Base-by-base conservation (phyloP, 2,797 vertebrate species). In the Chanos chanos region DNA sequence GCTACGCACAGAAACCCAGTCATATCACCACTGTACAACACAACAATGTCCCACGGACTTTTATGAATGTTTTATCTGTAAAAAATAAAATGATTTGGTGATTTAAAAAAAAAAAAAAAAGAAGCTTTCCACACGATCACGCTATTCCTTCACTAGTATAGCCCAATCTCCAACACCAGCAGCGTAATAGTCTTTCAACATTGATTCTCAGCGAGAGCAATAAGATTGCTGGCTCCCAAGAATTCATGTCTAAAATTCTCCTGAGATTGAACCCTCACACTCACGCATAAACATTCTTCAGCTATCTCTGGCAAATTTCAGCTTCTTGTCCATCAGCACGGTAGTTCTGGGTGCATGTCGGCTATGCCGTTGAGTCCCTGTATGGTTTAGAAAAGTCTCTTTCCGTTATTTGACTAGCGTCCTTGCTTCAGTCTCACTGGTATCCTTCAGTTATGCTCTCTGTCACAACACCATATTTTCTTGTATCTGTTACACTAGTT, bases 401-500 rank as follows among this genome's bases (percentile, higher is more conserved):
- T 77, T 82, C 82, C 82, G 73, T 85, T 68, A 65, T 83, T 78
- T 60, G 63, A 61, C 62, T 70, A 61, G 69, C 71, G 62, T 66
- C 62, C 59, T 73, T 72, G 72, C 80, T 79, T 36, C 73, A 50
- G 69, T 70, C 71, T 76, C 81, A 49, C 80, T 59, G 69, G 64
- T 80, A 73, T 79, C 80, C 73, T 71, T 84, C 72, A 74, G 70
- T 81, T 78, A 71, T 48, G 52, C 77, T 77, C 58, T 65, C 56
- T 66, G 64, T 72, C 75, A 77, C 77, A 19, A 37, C 66, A 59
- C 54, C 62, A 43, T 62, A 60, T 62, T 75, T 86, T 86, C 67
- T 83, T 24, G 75, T 85, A 75, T 85, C 62, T 70, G 79, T 86
- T 89, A 76, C 84, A 83, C 72, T 80, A 81, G 86, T 87, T 86